Conservation (phyloP, 2,113 vertebrate genomes). For the Electrona antarctica region DNA sequence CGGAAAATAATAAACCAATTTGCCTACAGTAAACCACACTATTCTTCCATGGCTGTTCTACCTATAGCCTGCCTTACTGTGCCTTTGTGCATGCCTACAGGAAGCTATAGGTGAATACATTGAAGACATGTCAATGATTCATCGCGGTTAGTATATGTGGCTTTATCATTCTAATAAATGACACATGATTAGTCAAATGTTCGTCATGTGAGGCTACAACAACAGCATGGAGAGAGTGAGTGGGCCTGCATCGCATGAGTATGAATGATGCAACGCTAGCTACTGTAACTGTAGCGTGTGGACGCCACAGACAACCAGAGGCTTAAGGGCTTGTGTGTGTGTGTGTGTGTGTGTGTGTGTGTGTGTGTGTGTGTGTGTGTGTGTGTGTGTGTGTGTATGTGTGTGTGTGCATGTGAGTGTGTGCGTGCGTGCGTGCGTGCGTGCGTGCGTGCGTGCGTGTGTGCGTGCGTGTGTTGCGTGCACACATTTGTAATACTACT, state of each 20-base stretch:
- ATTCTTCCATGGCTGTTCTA: too few relatives aligned
- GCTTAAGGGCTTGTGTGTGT: constrained; percentile 11
- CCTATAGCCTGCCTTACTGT: too few relatives aligned
- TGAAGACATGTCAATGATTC: too few relatives aligned
- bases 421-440: background rate
- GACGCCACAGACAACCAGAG: constrained; percentile 8
- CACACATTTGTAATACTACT: background rate
- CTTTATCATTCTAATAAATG: too few relatives aligned
- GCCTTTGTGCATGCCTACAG: too few relatives aligned
- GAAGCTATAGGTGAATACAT: too few relatives aligned
- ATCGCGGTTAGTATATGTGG: too few relatives aligned
- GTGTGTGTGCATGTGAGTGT: background rate
- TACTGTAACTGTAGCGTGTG: constrained; percentile 1
- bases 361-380: constrained; percentile 10
- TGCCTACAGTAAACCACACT: too few relatives aligned
- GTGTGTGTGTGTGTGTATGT: background rate
- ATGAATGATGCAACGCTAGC: background rate
- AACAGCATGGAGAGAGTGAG: background rate
- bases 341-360: constrained; percentile 9
- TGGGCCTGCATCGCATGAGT: background rate
- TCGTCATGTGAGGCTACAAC: background rate
- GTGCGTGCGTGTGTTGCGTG: background rate
- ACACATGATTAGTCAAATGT: too few relatives aligned
- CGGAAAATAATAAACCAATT: too few relatives aligned
- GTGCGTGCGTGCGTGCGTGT: background rate